phyloP scores from a whole-genome alignment of 2,113 vertebrate species.

The zebrafish (Danio rerio) region DNA sequence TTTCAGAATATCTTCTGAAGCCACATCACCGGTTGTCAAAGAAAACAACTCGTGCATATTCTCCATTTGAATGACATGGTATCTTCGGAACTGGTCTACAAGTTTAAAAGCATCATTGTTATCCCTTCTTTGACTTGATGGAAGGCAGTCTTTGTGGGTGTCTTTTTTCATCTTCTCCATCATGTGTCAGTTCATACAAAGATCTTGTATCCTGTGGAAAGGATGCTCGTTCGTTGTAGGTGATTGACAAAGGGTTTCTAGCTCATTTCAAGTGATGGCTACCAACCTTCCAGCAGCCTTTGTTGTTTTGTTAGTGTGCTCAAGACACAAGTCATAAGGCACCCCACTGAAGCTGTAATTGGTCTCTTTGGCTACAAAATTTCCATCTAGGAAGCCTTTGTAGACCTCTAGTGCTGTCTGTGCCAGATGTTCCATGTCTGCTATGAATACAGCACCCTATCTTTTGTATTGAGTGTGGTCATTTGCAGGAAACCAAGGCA shows the following conservation, averaged over 20 bases:
- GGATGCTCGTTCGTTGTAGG: slow-evolving; percentile 8
- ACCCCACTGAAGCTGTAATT: slow-evolving; percentile 5
- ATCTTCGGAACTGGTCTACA: slow-evolving; percentile 5
- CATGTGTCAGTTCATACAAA: not conserved
- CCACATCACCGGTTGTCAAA: not conserved
- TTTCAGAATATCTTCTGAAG: slow-evolving; percentile 2
- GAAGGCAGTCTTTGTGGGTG: slow-evolving; percentile 9
- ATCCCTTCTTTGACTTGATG: slow-evolving; percentile 14
- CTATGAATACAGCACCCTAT: slow-evolving; percentile 12
- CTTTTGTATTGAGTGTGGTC: slow-evolving; percentile 18
- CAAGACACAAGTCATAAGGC: not conserved
- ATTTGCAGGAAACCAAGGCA: slow-evolving; percentile 42
- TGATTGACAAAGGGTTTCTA: slow-evolving; percentile 19
- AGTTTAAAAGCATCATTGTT: not conserved
- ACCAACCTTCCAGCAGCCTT: slow-evolving; percentile 8
- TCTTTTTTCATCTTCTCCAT: not conserved
- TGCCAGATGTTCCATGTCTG: slow-evolving; percentile 35
- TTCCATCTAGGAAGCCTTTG: not conserved
- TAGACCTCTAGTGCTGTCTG: not conserved
- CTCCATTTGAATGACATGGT: slow-evolving; percentile 9
- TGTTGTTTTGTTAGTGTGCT: slow-evolving; percentile 1
- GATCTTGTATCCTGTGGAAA: not conserved
- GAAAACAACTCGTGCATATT: not conserved
- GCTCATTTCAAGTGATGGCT: slow-evolving; percentile 11
- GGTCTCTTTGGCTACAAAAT: slow-evolving; percentile 14